Base-by-base conservation (phyloP, 1,140 invertebrate genomes). In the Drosophila asahinai region DNA sequence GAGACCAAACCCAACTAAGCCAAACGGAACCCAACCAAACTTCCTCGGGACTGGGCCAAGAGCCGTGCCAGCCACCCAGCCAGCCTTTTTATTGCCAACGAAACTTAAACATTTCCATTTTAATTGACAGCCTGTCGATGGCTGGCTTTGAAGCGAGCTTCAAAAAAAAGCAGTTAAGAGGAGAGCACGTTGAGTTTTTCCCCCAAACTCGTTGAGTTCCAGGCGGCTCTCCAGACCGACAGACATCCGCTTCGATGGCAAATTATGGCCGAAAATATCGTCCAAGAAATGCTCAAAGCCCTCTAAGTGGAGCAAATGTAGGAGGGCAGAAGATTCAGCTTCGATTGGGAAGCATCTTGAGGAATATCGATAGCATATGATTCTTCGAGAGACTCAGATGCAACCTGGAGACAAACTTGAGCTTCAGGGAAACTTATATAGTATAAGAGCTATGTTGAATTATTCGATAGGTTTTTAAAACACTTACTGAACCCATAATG, bases 31-130 rank as follows among this genome's bases (percentile, higher is more conserved):
- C 45, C 40, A 40, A 6, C 51, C 62, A 59, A 72, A 72, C 33
- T 49, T 71, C 8, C 45, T 27, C 65, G 51, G 52, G 25, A 59
- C 52, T 49, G 52, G 30, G 43, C 52, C 67, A 60, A 60, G 65
- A 70, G 17, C 51, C 45, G 60, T 40, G 60, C 51, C 52, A 51
- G 0, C 48, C 25, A 49, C 14, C 25, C 48, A 51, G 51, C 30
- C 42, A 73, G 63, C 60, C 77, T 54, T 76, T 81, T 89, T 72
- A 86, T 86, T 80, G 81, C 81, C 62, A 74, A 52, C 64, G 64
- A 78, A 87, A 89, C 84, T 87, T 87, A 87, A 87, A 89, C 86
- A 90, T 90, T 90, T 89, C 75, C 86, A 90, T 90, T 89, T 90
- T 89, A 89, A 89, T 89, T 89, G 86, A 89, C 86, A 89, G 79